Conservation (phyloP, 2,888 invertebrate genomes). For the Blastobasis lacticolella region DNA sequence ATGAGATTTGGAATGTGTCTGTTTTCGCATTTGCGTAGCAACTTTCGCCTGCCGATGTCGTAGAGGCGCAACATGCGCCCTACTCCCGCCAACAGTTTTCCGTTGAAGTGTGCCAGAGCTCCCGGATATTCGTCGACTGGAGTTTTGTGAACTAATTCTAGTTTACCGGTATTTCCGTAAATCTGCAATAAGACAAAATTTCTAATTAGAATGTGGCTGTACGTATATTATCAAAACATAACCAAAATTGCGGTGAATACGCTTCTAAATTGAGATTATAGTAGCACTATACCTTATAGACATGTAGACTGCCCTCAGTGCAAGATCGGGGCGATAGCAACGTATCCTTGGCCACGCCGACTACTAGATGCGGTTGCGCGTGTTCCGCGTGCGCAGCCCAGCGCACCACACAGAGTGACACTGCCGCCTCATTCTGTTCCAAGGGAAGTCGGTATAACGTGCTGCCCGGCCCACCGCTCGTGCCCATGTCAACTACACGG, state of each 20-base stretch:
- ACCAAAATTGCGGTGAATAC: no score
- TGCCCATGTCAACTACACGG: conserved; percentile 89
- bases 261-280: no score
- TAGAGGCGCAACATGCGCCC: conserved; percentile 94
- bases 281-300: conserved; percentile 78
- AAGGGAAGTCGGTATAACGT: conserved; percentile 82
- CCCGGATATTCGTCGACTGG: conserved; percentile 93
- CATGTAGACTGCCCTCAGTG: conserved; percentile 88
- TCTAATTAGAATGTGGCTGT: no score
- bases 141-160: conserved; percentile 96
- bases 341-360: conserved; percentile 94
- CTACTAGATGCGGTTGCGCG: conserved; percentile 76
- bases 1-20: conserved; percentile 96
- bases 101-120: conserved; percentile 93
- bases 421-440: conserved; percentile 97
- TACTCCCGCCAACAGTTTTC: conserved; percentile 92
- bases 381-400: conserved; percentile 77
- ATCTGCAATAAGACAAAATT: conserved; percentile 45
- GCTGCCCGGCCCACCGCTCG: conserved; percentile 54
- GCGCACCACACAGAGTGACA: conserved; percentile 88
- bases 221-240: no score
- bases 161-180: conserved; percentile 83
- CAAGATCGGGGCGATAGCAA: conserved; percentile 91
- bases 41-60: conserved; percentile 93
- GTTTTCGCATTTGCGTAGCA: conserved; percentile 98